Evolutionary conservation across 2,113 vertebrate species (phyloP).

Genomic region (Coracopsis vasa): DNA sequence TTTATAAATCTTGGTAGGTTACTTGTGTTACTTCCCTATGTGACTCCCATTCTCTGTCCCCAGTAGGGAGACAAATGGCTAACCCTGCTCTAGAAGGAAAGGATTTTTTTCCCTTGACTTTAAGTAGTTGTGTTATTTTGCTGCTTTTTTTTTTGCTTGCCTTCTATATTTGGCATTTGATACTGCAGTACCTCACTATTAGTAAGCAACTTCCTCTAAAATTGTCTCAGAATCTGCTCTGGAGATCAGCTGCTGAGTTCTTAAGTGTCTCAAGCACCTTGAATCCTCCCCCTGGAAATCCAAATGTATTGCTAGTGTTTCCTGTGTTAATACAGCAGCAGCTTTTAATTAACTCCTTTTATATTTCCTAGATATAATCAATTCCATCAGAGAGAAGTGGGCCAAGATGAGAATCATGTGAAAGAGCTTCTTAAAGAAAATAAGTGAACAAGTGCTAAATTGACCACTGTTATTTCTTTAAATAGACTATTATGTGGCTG

Average conservation of each 20-base stretch:
- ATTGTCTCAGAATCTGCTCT: neutral
- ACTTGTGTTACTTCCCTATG: neutral
- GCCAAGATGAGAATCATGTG: neutral
- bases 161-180: neutral
- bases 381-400: neutral
- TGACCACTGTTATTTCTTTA: constrained; percentile 54
- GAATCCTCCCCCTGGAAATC: neutral
- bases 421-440: constrained; percentile 10
- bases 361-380: constrained; percentile 21
- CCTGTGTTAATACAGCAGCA: neutral
- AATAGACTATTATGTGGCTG: constrained; percentile 87
- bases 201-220: constrained; percentile 1
- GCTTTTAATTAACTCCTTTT: constrained; percentile 27
- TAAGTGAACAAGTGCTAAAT: constrained; percentile 11
- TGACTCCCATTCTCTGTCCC: neutral
- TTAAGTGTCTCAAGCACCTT: neutral
- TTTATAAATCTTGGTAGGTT: constrained; percentile 90
- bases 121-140: neutral
- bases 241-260: neutral
- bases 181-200: neutral
- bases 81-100: neutral
- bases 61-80: neutral
- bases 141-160: neutral
- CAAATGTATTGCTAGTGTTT: neutral
- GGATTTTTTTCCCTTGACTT: neutral